Evolutionary conservation across 2,113 vertebrate genomes (phyloP).

Genomic region (Pelmatolapia mariae): DNA sequence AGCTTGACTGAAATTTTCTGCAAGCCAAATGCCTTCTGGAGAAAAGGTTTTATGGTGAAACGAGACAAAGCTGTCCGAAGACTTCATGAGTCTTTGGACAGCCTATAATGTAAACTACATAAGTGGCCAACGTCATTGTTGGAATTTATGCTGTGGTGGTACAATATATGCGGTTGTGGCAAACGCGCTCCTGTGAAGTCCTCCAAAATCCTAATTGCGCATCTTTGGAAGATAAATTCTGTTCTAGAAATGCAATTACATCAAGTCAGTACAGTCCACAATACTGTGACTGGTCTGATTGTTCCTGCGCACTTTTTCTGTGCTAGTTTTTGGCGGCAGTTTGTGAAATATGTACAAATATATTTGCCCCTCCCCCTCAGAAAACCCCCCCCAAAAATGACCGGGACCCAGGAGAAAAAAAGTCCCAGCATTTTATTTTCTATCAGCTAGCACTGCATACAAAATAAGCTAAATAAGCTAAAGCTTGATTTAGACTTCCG

Average conservation of each 20-base stretch:
- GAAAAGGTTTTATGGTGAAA: neutral
- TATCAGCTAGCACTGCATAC: neutral
- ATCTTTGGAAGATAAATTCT: neutral
- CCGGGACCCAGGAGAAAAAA: neutral
- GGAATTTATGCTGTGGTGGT: rapidly evolving
- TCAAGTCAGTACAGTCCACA: neutral
- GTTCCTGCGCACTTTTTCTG: neutral
- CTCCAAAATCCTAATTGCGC: neutral
- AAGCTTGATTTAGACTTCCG: neutral
- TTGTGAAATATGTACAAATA: neutral
- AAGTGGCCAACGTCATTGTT: rapidly evolving
- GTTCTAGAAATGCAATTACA: neutral
- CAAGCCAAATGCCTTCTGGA: neutral
- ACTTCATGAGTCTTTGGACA: neutral
- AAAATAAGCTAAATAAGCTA: neutral
- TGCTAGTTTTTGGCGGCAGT: neutral
- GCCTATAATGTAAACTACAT: neutral
- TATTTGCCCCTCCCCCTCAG: neutral
- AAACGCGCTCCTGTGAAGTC: neutral
- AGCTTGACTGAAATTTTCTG: neutral
- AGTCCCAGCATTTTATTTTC: neutral
- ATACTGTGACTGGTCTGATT: neutral
- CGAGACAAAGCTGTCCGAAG: neutral
- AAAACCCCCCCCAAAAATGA: neutral
- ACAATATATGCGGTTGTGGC: neutral